Percentiles rank a stretch among this genome's conserved stretches.
These are phyloP conservation scores for Drosophila diplacantha DNA, from an alignment of 2,888 invertebrate species.

Conservation along the genomic window DNA sequence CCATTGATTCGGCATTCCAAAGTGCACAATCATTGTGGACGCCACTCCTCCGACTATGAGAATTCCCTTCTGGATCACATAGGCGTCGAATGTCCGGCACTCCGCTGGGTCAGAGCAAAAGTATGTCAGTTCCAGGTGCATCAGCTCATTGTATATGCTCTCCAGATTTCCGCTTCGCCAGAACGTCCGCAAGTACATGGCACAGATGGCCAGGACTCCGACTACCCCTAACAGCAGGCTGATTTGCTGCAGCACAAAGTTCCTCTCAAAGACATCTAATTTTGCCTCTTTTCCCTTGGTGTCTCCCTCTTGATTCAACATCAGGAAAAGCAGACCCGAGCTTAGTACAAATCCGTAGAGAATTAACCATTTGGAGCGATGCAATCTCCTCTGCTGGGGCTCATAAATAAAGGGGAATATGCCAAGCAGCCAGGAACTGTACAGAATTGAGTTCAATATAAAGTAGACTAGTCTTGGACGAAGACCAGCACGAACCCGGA, in stretches of 20 bases:
- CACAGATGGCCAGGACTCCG: constrained; percentile 1
- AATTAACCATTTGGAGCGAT: constrained; percentile 25
- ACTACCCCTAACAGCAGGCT: constrained; percentile 2
- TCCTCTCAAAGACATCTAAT: constrained; percentile 24
- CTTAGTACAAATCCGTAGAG: constrained; percentile 20
- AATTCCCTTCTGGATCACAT: constrained; percentile 20
- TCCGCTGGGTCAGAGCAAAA: constrained; percentile 1
- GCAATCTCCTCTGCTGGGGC: constrained; percentile 1
- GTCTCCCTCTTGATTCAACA: not conserved
- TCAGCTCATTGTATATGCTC: constrained; percentile 22
- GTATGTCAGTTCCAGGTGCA: constrained; percentile 2
- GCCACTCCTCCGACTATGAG: constrained; percentile 4
- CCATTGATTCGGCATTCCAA: not conserved
- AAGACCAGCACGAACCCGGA: constrained; percentile 3
- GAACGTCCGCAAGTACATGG: constrained; percentile 7
- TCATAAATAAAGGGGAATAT: constrained; percentile 28
- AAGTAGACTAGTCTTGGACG: constrained; percentile 1
- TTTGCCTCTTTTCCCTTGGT: not conserved
- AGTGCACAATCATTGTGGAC: constrained; percentile 9
- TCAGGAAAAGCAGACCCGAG: constrained; percentile 1
- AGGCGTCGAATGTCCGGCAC: constrained; percentile 20
- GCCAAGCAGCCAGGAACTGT: constrained; percentile 16
- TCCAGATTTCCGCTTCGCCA: constrained; percentile 13
- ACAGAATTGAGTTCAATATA: constrained; percentile 5
- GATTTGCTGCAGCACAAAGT: constrained; percentile 16